phyloP scores from a whole-genome alignment of 2,888 invertebrate genomes.

The Zaprionus lineosus region DNA sequence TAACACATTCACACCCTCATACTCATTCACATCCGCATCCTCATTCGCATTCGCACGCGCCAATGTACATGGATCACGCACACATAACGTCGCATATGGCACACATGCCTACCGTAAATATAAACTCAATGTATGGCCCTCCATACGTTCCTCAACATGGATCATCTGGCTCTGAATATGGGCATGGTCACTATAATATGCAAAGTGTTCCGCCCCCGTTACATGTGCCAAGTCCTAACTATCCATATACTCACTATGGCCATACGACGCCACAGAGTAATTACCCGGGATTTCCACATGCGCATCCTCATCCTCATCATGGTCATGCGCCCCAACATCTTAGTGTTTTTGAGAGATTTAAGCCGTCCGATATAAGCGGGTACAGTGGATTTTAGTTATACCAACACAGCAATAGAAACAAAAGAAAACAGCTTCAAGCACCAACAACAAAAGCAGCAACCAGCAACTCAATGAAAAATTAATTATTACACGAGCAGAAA shows the following conservation, averaged over 20 bases:
- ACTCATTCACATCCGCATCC: constrained; percentile 23
- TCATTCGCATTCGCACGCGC: constrained; percentile 58
- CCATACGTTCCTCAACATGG: constrained; percentile 74
- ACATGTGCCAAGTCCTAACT: constrained; percentile 88
- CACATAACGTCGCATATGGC: constrained; percentile 67
- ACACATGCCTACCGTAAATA: constrained; percentile 83
- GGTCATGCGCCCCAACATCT: constrained; percentile 80
- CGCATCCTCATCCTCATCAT: constrained; percentile 65
- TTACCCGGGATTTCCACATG: constrained; percentile 54
- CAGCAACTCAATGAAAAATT: too few relatives aligned
- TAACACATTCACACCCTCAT: constrained; percentile 38
- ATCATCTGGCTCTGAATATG: constrained; percentile 52
- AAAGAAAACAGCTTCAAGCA: neutral
- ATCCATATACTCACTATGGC: constrained; percentile 84
- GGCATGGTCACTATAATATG: constrained; percentile 37
- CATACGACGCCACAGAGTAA: constrained; percentile 62
- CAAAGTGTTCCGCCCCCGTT: constrained; percentile 82
- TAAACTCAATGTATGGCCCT: constrained; percentile 80
- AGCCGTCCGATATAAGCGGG: constrained; percentile 84
- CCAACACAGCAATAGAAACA: constrained; percentile 1
- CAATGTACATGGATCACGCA: constrained; percentile 83
- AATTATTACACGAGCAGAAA: too few relatives aligned
- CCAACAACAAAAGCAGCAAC: constrained; percentile 1
- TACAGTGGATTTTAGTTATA: constrained; percentile 84
- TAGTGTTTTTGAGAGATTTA: constrained; percentile 83